Evolutionary conservation across 2,888 invertebrate genomes (phyloP).

Genomic region (Mellilla xanthometata): DNA sequence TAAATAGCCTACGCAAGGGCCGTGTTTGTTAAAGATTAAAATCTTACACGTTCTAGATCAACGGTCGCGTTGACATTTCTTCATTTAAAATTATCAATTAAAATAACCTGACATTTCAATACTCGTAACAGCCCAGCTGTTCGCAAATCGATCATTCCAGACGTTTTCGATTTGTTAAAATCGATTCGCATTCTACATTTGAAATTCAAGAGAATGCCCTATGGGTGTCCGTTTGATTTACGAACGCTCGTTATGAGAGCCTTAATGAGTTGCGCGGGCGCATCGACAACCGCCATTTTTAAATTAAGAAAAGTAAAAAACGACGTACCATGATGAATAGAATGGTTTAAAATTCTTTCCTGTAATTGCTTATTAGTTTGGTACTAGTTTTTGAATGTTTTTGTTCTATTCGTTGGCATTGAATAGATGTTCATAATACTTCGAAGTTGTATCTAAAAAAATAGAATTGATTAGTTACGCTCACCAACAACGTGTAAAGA

Average conservation of each 20-base stretch:
- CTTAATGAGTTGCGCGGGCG: slow-evolving; percentile 71
- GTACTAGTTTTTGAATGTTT: slow-evolving; percentile 36
- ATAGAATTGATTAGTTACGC: too few species aligned
- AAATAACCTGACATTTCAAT: slow-evolving; percentile 22
- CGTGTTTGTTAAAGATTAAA: neutral
- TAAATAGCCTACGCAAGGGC: too few species aligned
- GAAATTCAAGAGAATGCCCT: slow-evolving; percentile 66
- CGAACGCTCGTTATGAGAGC: slow-evolving; percentile 68
- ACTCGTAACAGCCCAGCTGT: slow-evolving; percentile 19
- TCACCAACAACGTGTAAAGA: too few species aligned
- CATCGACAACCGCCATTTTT: slow-evolving; percentile 60
- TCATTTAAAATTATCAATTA: slow-evolving; percentile 13
- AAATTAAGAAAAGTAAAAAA: slow-evolving; percentile 49
- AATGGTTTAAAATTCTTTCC: slow-evolving; percentile 31
- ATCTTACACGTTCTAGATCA: neutral
- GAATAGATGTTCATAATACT: neutral
- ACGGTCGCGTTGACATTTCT: slow-evolving; percentile 14
- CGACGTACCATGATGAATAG: slow-evolving; percentile 53
- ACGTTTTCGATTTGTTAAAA: slow-evolving; percentile 40
- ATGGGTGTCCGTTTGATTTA: slow-evolving; percentile 74
- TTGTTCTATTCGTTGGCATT: slow-evolving; percentile 13
- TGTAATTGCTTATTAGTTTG: slow-evolving; percentile 39
- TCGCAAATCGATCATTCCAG: slow-evolving; percentile 62
- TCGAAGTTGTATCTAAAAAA: too few species aligned
- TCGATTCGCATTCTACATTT: slow-evolving; percentile 41